Conservation (phyloP, 1,140 invertebrate genomes). For the Phymastichus coffea region DNA sequence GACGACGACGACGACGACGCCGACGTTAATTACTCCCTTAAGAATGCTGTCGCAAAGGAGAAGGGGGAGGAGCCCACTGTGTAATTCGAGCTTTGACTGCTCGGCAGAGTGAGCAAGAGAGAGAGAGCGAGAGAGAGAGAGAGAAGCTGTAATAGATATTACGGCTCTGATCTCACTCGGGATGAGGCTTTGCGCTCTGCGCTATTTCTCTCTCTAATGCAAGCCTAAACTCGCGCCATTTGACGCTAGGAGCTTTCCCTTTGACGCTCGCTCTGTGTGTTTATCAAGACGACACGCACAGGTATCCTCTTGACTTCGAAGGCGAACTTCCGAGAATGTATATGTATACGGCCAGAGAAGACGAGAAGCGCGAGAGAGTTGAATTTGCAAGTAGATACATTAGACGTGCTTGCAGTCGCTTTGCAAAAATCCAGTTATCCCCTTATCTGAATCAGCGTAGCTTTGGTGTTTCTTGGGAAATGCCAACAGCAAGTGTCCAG, state of each 20-base stretch:
- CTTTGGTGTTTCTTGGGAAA: no score
- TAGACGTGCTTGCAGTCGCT: no score
- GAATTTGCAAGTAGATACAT: no score
- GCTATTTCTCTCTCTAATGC: not conserved
- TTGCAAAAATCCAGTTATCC: no score
- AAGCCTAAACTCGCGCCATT: slow-evolving; percentile 3
- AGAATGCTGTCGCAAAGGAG: slow-evolving; percentile 1
- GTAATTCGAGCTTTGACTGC: not conserved
- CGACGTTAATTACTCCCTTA: slow-evolving; percentile 25
- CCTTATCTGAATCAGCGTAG: no score
- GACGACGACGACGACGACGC: not conserved
- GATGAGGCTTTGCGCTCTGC: no score
- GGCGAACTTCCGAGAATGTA: no score
- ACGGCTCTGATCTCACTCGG: not conserved
- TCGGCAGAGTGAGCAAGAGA: not conserved
- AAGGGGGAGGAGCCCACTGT: not conserved
- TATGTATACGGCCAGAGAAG: not conserved
- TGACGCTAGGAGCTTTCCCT: not conserved
- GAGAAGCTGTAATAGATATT: slow-evolving; percentile 8
- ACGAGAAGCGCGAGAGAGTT: not conserved
- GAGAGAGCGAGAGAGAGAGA: not conserved
- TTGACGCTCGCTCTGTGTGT: not conserved
- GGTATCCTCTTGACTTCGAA: no score
- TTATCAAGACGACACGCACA: not conserved
- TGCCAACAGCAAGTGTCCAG: no score